phyloP scores from a whole-genome alignment of 2,888 invertebrate species.

The Tinea pellionella region DNA sequence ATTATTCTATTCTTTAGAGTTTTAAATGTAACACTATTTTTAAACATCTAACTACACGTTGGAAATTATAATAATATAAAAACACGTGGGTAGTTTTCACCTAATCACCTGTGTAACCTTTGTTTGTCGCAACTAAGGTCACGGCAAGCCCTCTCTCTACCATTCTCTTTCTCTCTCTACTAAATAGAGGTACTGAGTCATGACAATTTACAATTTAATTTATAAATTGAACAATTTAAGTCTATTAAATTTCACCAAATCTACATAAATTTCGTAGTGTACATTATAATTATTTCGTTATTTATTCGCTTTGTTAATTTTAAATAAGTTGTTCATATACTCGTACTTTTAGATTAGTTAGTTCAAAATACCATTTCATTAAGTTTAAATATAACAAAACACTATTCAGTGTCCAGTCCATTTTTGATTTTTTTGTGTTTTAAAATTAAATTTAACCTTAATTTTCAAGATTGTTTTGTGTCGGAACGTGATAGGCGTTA shows the following conservation, averaged over 20 bases:
- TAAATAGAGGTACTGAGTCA: slow-evolving; percentile 1
- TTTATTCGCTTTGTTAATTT: neutral
- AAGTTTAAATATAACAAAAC: too few species aligned
- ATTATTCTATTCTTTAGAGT: neutral
- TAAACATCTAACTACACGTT: neutral
- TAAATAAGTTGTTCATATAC: neutral
- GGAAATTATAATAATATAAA: neutral
- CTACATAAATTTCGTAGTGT: neutral
- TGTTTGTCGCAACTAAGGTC: neutral
- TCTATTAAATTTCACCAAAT: neutral
- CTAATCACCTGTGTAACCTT: neutral
- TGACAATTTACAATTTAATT: neutral
- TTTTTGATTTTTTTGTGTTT: too few species aligned
- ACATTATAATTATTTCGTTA: neutral
- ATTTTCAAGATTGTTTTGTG: too few species aligned
- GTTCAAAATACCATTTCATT: too few species aligned
- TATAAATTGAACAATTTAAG: slow-evolving; percentile 5
- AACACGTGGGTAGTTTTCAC: neutral
- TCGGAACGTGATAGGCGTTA: too few species aligned
- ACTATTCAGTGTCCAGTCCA: too few species aligned
- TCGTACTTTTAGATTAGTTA: too few species aligned
- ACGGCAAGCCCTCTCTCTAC: neutral
- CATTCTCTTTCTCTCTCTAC: too few species aligned
- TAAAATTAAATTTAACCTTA: too few species aligned
- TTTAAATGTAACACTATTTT: neutral